phyloP scores from a whole-genome alignment of 1,140 invertebrate genomes.

The Potamilus streckersoni region DNA sequence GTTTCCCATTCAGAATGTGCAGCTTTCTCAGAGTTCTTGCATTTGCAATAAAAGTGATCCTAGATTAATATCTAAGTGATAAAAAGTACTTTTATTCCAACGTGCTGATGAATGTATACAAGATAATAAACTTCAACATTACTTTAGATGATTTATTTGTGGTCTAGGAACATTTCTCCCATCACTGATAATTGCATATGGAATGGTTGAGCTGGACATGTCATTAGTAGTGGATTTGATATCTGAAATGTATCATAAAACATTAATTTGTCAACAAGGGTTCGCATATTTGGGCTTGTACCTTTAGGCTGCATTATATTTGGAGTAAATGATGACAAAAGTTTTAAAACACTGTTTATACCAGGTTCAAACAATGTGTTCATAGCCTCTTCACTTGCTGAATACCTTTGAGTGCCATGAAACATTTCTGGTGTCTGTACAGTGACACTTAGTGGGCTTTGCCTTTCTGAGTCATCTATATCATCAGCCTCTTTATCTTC shows the following conservation, averaged over 20 bases:
- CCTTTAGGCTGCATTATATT: constrained; percentile 5
- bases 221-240: constrained; percentile 73
- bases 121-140: too few relatives aligned
- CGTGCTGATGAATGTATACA: too few relatives aligned
- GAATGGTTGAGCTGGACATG: constrained; percentile 78
- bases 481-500: neutral
- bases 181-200: constrained; percentile 79
- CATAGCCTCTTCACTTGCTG: neutral
- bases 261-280: constrained; percentile 41
- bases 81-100: too few relatives aligned
- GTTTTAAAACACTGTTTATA: constrained; percentile 8
- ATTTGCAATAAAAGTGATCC: too few relatives aligned
- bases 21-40: too few relatives aligned
- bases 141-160: neutral
- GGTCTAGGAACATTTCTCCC: constrained; percentile 72
- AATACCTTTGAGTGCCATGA: neutral
- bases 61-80: too few relatives aligned
- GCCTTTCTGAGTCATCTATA: neutral
- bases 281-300: constrained; percentile 13
- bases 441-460: neutral
- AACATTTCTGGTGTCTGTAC: constrained; percentile 1
- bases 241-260: constrained; percentile 68
- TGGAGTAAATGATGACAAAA: constrained; percentile 16
- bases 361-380: neutral
- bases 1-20: too few relatives aligned